Conservation (phyloP, 2,888 invertebrate species). For the Congeria kusceri region DNA sequence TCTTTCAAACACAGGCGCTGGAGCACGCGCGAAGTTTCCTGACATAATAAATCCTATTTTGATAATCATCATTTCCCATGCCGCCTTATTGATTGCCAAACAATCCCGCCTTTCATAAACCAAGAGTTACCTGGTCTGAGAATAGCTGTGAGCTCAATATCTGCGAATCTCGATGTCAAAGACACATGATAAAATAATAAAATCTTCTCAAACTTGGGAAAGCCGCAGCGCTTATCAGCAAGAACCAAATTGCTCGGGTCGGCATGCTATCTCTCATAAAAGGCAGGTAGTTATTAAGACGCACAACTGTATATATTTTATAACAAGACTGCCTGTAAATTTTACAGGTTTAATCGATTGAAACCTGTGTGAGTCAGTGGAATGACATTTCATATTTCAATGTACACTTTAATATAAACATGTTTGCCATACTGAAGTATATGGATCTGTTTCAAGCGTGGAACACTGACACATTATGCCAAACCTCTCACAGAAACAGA, state of each 20-base stretch:
- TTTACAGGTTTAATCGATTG: too few species aligned
- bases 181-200: constrained; percentile 57
- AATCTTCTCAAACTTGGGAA: constrained; percentile 11
- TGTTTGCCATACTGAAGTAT: too few species aligned
- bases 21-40: constrained; percentile 54
- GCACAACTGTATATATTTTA: too few species aligned
- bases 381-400: too few species aligned
- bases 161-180: constrained; percentile 44
- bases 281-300: too few species aligned
- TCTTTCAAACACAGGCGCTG: constrained; percentile 50
- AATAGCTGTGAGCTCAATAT: constrained; percentile 33
- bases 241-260: constrained; percentile 1
- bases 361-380: too few species aligned
- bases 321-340: too few species aligned
- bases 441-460: too few species aligned
- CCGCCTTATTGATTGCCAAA: constrained; percentile 33
- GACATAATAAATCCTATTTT: constrained; percentile 55
- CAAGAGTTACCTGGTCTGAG: constrained; percentile 28
- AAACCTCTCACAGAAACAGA: too few species aligned
- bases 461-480: too few species aligned
- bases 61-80: constrained; percentile 54
- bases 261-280: not conserved
- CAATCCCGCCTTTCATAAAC: constrained; percentile 62
- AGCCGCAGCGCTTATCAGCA: not conserved
- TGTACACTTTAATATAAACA: too few species aligned